Conservation (phyloP, 2,113 vertebrate genomes). For the Melanerpes formicivorus region DNA sequence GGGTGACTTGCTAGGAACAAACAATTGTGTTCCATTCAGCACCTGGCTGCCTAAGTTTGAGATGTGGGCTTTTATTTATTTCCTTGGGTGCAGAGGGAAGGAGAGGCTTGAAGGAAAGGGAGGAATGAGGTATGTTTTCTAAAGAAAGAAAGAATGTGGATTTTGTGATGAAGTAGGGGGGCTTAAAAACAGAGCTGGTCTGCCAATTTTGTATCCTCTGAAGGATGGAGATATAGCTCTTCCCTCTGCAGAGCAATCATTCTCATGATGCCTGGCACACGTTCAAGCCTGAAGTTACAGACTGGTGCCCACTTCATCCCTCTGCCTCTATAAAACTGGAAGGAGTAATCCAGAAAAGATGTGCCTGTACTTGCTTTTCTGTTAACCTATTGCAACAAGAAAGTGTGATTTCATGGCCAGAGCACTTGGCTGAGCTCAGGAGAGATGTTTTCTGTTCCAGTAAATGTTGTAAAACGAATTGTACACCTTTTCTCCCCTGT, state of each 20-base stretch:
- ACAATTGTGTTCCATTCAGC: not conserved
- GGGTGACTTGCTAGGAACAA: not conserved
- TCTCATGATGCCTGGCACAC: slow-evolving; percentile 22
- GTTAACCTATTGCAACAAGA: not conserved
- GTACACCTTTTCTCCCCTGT: not conserved
- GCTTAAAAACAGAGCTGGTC: slow-evolving; percentile 14
- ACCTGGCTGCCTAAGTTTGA: not conserved
- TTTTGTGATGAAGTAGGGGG: slow-evolving; percentile 16
- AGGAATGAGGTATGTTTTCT: slow-evolving; percentile 13
- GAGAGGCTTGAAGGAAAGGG: not conserved
- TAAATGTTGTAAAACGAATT: not conserved
- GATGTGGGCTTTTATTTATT: not conserved
- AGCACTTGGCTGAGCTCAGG: not conserved
- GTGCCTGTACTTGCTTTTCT: slow-evolving; percentile 33
- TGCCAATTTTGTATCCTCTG: slow-evolving; percentile 26
- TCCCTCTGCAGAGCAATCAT: slow-evolving; percentile 52
- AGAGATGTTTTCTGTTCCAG: not conserved
- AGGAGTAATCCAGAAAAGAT: slow-evolving; percentile 60
- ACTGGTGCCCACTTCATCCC: slow-evolving; percentile 52
- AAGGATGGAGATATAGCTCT: slow-evolving; percentile 32
- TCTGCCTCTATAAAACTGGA: slow-evolving; percentile 51
- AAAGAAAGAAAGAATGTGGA: slow-evolving; percentile 7
- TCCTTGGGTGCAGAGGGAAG: not conserved
- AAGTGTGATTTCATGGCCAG: not conserved
- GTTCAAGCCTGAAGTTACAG: slow-evolving; percentile 37